Evolutionary conservation across 2,888 invertebrate genomes (phyloP), one percentile per base, ranked within the genome.

Genomic region (Chrysodeixis includens): DNA sequence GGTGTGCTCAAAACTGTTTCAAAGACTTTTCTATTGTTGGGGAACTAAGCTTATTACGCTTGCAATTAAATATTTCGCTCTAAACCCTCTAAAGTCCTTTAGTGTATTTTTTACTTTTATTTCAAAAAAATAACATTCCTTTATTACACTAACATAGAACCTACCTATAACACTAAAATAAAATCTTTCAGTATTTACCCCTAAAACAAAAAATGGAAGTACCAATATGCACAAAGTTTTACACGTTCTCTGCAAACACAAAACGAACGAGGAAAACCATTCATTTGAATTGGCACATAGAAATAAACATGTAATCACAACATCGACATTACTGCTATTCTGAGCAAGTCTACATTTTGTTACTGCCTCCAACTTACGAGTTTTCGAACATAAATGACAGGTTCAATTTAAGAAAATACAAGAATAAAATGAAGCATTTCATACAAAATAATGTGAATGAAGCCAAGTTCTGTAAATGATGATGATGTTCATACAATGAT

Each of bases 241-340:
- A 40, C 16, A 7, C 26, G 44, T 51, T 51, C 51, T 55, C 46
- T 54, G n/a, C 52, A 53, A 22, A 64, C 56, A 52, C 59, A 65
- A 66, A 73, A 63, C 58, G 56, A 64, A 69, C 62, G 44, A 46
- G 49, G 65, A 67, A 73, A 71, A 14, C 30, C 64, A 61, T 73
- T 73, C 64, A 76, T 69, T 66, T 70, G 58, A 78, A 78, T 68
- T 62, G 68, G 44, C 9, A 32, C 59, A 57, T 76, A 67, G 51
- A 63, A 61, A 76, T 73, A 78, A 73, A 68, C 66, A 71, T 69
- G 62, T 71, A 69, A 65, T 71, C 65, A 63, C 64, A 72, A 69
- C 52, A 71, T 58, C 16, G 63, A 44, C 49, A 70, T 71, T 16
- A 64, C 54, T 71, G 64, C 68, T 65, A 55, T 59, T 26, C 56